Evolutionary conservation across 2,797 vertebrate genomes (phyloP), one percentile per base, ranked within the genome.

Genomic region (Sternotherus odoratus): DNA sequence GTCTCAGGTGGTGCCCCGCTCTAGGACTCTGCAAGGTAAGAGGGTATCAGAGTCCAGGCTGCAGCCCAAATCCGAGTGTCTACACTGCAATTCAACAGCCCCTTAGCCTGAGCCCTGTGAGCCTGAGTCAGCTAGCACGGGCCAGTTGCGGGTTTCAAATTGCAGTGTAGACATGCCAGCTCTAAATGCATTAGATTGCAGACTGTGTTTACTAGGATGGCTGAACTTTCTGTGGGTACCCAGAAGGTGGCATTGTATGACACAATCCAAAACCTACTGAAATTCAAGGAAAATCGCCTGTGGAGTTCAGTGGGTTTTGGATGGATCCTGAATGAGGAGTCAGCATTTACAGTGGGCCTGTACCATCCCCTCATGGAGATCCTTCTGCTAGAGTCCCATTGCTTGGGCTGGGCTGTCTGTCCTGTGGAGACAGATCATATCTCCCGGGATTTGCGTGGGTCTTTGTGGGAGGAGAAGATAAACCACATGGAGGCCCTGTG

Each of bases 261-360:
- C 36, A 24, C 48, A 63, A 39, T 53, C 19, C 49, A 87, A 48
- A 6, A 72, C 36, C 85, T 1, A 0, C 28, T 4, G 10, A 79
- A 66, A 77, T 24, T 0, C 0, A 4, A 43, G 54, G 85, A 79
- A 79, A 0, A 8, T 6, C 28, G 78, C 51, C 33, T 50, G 28
- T 12, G 51, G 79, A 80, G 48, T 8, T n/a, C 19, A 16, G 36
- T 19, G 21, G 66, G 66, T 10, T 72, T 39, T 24, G 66, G 66
- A 11, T 72, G 24, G 23, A 43, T 26, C 12, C 23, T 72, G 39
- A 43, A 43, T 26, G 43, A 28, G 39, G 43, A 46, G 12, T 74
- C 26, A 28, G 6, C 26, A 46, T 4, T 12, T 74, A 28, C 43
- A 46, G 12, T 24, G 23, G 60, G 63, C n/a, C n/a, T 66, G 56